Conservation (phyloP, 2,797 vertebrate species). For the Dicrostonyx torquatus region DNA sequence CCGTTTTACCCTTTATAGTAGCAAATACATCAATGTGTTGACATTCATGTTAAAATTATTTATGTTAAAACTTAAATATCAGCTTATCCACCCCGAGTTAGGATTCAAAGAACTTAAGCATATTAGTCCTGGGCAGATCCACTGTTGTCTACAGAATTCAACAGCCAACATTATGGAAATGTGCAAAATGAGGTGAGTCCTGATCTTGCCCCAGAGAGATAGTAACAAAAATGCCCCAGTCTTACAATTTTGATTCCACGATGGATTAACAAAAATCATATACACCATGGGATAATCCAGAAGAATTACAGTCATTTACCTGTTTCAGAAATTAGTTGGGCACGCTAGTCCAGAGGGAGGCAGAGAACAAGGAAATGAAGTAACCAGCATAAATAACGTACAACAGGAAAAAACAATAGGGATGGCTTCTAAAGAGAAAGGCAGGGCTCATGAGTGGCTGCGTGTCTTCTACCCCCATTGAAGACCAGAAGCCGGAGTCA, state of each 20-base stretch:
- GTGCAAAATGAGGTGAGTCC: constrained; percentile 56
- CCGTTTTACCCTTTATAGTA: constrained; percentile 70
- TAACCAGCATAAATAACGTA: constrained; percentile 62
- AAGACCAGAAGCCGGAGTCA: background rate
- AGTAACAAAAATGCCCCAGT: constrained; percentile 48
- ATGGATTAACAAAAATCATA: constrained; percentile 62
- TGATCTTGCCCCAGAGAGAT: constrained; percentile 50
- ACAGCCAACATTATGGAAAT: constrained; percentile 68
- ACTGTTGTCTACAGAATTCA: constrained; percentile 69
- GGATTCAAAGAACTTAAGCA: constrained; percentile 37
- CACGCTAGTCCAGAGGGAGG: constrained; percentile 70
- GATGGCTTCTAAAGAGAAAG: background rate
- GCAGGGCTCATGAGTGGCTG: background rate
- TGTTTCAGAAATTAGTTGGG: constrained; percentile 81
- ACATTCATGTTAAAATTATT: constrained; percentile 49
- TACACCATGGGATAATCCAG: constrained; percentile 52
- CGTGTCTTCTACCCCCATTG: background rate
- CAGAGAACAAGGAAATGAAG: constrained; percentile 78
- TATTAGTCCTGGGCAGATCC: constrained; percentile 27
- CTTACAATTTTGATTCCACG: constrained; percentile 60
- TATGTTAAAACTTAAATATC: constrained; percentile 52
- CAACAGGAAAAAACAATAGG: constrained; percentile 12
- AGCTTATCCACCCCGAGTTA: constrained; percentile 65
- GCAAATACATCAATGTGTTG: constrained; percentile 17
- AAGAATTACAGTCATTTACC: constrained; percentile 80